A percentile compares a stretch with the other conserved stretches of the same genome.
These are phyloP conservation scores for Drepana falcataria DNA, from an alignment of 2,888 invertebrate species.

Conservation along the genomic window DNA sequence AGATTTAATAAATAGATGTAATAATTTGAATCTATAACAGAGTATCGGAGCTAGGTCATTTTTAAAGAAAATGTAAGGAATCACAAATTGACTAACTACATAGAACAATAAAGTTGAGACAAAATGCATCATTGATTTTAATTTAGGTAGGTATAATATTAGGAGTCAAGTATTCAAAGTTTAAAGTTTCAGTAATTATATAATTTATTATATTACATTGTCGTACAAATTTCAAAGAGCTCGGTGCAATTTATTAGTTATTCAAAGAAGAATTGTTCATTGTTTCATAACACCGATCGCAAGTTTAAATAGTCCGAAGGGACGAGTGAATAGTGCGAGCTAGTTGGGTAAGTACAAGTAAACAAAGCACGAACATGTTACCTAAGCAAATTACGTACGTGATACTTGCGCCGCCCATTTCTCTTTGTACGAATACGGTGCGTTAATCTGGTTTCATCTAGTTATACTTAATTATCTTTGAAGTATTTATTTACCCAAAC, in stretches of 20 bases:
- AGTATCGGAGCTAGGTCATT: conserved; percentile 61
- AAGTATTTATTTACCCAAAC: too few relatives aligned
- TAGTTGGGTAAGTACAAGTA: neutral
- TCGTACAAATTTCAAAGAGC: conserved; percentile 31
- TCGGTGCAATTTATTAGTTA: conserved; percentile 53
- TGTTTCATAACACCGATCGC: conserved; percentile 19
- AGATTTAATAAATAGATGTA: conserved; percentile 77
- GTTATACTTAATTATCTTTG: too few relatives aligned
- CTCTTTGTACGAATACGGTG: too few relatives aligned
- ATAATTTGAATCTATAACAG: conserved; percentile 71
- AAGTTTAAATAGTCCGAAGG: conserved; percentile 3
- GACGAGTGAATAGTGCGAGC: neutral
- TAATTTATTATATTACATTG: conserved; percentile 9
- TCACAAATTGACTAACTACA: conserved; percentile 53
- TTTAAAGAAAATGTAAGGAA: conserved; percentile 52
- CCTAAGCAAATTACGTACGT: neutral
- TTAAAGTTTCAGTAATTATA: conserved; percentile 14
- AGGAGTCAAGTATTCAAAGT: conserved; percentile 36
- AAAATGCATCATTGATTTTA: conserved; percentile 27
- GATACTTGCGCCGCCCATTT: neutral
- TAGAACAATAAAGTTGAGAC: conserved; percentile 40
- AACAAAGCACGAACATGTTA: neutral
- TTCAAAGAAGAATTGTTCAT: conserved; percentile 27
- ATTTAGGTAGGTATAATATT: conserved; percentile 8
- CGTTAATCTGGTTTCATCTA: too few relatives aligned